Percentiles rank a stretch among this genome's conserved stretches.
Evolutionary conservation across 1,140 invertebrate genomes (phyloP).

Genomic region (Leucophenga varia): DNA sequence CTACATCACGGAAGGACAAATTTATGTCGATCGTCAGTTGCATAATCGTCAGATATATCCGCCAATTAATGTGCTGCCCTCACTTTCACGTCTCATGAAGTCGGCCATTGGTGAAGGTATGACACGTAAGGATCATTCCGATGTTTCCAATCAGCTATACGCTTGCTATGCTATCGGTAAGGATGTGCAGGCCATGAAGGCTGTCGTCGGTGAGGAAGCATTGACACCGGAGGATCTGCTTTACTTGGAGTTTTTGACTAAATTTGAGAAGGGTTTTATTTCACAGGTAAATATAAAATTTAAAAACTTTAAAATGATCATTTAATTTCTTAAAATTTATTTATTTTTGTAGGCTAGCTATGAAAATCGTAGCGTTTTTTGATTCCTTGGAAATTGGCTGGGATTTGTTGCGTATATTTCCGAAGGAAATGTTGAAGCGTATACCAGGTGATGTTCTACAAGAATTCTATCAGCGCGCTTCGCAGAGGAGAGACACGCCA

Average conservation of each 20-base stretch:
- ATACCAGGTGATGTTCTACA: slow-evolving; percentile 93
- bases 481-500: too few relatives aligned
- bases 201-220: slow-evolving; percentile 97
- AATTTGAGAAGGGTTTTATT: slow-evolving; percentile 99
- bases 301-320: background rate
- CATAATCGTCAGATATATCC: slow-evolving; percentile 98
- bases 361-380: slow-evolving; percentile 98
- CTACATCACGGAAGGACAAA: slow-evolving; percentile 98
- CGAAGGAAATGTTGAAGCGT: slow-evolving; percentile 99
- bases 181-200: slow-evolving; percentile 98
- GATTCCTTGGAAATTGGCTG: slow-evolving; percentile 99
- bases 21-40: slow-evolving; percentile 96
- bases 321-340: background rate
- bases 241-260: slow-evolving; percentile 97
- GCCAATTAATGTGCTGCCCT: slow-evolving; percentile 97
- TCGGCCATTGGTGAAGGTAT: slow-evolving; percentile 98
- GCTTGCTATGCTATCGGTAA: slow-evolving; percentile 98
- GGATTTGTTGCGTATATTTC: slow-evolving; percentile 99
- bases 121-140: slow-evolving; percentile 97
- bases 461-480: slow-evolving; percentile 95
- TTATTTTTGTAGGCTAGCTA: slow-evolving; percentile 78
- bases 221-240: slow-evolving; percentile 96
- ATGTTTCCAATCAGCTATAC: slow-evolving; percentile 98
- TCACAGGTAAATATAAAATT: too few relatives aligned
- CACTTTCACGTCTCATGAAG: slow-evolving; percentile 97